A percentile compares a stretch with the other conserved stretches of the same genome.
Conservation (phyloP, 2,113 vertebrate species). For the Oreochromis tanganicae region DNA sequence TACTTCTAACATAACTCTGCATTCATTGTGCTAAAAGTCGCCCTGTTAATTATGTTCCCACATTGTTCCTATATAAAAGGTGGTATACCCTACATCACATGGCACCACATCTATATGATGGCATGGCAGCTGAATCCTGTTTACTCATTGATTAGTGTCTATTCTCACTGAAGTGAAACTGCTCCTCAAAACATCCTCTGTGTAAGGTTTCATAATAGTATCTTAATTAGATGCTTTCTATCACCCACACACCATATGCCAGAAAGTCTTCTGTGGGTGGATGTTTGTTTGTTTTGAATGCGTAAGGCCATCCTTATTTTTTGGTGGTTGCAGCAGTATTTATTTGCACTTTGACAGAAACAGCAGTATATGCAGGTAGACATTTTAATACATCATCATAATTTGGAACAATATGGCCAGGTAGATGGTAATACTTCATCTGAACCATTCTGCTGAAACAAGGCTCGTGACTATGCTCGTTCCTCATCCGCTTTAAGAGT, state of each 20-base stretch:
- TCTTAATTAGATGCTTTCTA: slow-evolving; percentile 52
- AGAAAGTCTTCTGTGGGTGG: slow-evolving; percentile 38
- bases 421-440: not conserved
- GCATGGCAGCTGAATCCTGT: not conserved
- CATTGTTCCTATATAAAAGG: not conserved
- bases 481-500: not conserved
- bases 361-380: not conserved
- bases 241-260: slow-evolving; percentile 61
- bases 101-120: not conserved
- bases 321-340: not conserved
- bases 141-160: not conserved
- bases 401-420: not conserved
- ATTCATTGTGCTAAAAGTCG: not conserved
- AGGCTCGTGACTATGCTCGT: not conserved
- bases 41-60: not conserved
- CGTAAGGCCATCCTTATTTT: not conserved
- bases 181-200: slow-evolving; percentile 1
- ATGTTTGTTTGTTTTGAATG: slow-evolving; percentile 40
- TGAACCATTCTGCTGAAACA: not conserved
- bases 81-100: not conserved
- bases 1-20: not conserved
- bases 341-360: not conserved
- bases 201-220: slow-evolving; percentile 17
- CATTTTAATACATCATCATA: not conserved
- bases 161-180: slow-evolving; percentile 3